Evolutionary conservation across 2,888 invertebrate species (phyloP), one percentile per base, ranked within the genome.

Genomic region (Sinohyriopsis cumingii): DNA sequence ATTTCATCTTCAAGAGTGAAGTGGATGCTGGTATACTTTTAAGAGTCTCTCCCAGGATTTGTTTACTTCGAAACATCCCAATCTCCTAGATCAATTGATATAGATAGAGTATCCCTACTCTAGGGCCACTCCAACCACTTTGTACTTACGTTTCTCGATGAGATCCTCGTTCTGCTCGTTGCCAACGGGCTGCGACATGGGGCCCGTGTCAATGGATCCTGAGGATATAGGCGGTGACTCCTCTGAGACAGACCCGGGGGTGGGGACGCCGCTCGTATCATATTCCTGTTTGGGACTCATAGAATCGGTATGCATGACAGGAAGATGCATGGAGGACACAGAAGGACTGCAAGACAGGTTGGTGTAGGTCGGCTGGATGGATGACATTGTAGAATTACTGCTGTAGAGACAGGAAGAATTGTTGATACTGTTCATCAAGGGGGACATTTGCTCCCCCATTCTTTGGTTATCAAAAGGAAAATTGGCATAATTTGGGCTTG

Each of bases 301-400:
- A 5, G 64, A 70, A 15, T 69, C 71, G 18, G 65, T n/a, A 15
- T 66, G 67, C n/a, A 71, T 67, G 22, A 73, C 61, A 5, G 75
- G 72, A 20, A 74, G 65, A 28, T 75, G 77, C 73, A 77, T 71
- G 15, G 76, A 66, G 15, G 78, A 72, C 53, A 78, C 71, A 5
- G 76, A 71, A 12, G 84, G 78, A 63, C 78, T 79, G 69, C 78
- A 80, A 12, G 82, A 79, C 59, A 84, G 75, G 64, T 78, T 82
- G 1, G 84, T 82, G 69, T 84, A 84, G 19, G 80, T 81, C 56
- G 81, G 80, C 60, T 82, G 81, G 22, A 75, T 66, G 1, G 68
- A 65, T 15, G 78, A 73, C 55, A 77, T 69, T 18, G 82, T 73
- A 22, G 77, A 72, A 59, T 80, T 77, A 57, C 71, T 81, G 60